Conservation (phyloP, 2,888 invertebrate species). For the Mystacides longicornis region DNA sequence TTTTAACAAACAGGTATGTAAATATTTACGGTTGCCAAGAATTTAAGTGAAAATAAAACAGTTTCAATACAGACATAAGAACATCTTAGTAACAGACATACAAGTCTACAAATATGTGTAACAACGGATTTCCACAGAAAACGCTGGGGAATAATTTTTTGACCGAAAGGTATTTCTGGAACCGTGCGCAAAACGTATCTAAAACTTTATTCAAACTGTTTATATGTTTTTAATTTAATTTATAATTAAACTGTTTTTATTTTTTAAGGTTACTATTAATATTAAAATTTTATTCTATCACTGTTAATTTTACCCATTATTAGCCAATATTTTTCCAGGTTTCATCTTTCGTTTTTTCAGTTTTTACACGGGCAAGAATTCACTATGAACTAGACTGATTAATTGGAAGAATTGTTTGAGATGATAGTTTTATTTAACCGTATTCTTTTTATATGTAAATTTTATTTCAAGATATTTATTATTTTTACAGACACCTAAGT, state of each 20-base stretch:
- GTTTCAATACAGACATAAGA: neutral
- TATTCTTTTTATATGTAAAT: too few species aligned
- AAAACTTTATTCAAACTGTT: neutral
- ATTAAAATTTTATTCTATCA: too few species aligned
- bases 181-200: neutral
- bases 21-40: neutral
- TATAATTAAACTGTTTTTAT: too few species aligned
- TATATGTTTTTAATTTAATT: too few species aligned
- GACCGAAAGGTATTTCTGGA: neutral
- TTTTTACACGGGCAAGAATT: too few species aligned
- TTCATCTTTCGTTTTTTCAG: too few species aligned
- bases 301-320: too few species aligned
- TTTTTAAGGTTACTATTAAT: too few species aligned
- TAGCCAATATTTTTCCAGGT: too few species aligned
- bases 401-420: too few species aligned
- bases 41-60: slow-evolving; percentile 1
- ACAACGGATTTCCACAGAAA: neutral
- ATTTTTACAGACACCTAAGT: neutral
- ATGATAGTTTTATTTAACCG: too few species aligned
- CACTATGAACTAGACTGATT: too few species aligned
- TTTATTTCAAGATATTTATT: neutral
- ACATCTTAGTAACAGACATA: neutral
- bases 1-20: neutral
- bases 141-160: neutral
- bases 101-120: neutral